Evolutionary conservation across 2,888 invertebrate species (phyloP), one percentile per base, ranked within the genome.

Genomic region (Smittia aterrima): DNA sequence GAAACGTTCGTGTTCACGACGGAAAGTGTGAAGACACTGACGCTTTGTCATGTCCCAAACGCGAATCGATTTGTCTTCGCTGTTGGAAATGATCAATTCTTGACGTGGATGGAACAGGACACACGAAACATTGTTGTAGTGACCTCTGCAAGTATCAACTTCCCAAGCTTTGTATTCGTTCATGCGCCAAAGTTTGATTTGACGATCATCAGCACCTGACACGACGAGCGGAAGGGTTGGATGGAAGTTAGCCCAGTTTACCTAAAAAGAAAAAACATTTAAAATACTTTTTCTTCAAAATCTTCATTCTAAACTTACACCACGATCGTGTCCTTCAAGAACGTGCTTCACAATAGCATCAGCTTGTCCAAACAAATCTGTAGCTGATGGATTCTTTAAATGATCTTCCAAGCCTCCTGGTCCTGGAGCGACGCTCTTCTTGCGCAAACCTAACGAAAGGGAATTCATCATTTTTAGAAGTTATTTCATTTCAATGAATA

Each of bases 151-250:
- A 0, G 98, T 96, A 84, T 99, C 99, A 58, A 99, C 95, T 82
- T 99, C 98, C 98, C 98, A 98, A 0, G 98, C 98, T 85, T 95
- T 94, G n/a, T 93, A 90, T 83, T 97, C 97, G 80, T 97, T 98
- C 96, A 97, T 97, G 76, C 99, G 87, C 98, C 98, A 99, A 77
- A 99, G 85, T 82, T 99, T 99, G 66, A 99, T 92, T 80, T 96
- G 95, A 13, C 98, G 86, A 83, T 99, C 99, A 81, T 99, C 99
- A n/a, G 98, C 98, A 0, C 97, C 98, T 0, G 98, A 98, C 0
- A 95, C 96, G 77, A 98, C 95, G 47, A 98, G 85, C 0, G 98
- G 98, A 78, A 98, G 85, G 0, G 91, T 91, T 1, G 96, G 96
- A 82, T 99, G 98, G 85, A 99, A 99, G 58, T 92, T 88, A 0